These are phyloP conservation scores for Carduelis carduelis DNA, from an alignment of 2,797 vertebrate genomes.

Conservation along the genomic window DNA sequence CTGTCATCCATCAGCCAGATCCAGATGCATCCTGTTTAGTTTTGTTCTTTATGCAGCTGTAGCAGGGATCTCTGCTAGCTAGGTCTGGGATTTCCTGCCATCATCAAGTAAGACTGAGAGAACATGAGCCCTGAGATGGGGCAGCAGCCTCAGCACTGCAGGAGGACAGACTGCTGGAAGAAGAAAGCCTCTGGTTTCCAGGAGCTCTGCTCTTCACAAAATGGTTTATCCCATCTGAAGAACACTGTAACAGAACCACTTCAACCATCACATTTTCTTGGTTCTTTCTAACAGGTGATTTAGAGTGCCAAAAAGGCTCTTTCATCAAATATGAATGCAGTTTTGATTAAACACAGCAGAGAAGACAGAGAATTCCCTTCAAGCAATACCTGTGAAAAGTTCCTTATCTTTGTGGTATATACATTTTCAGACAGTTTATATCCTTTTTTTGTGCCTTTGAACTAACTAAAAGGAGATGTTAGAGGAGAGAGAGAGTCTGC, in stretches of 20 bases:
- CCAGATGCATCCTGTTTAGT: background rate
- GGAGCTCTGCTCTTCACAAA: background rate
- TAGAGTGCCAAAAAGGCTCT: background rate
- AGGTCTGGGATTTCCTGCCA: background rate
- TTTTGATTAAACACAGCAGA: background rate
- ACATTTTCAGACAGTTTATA: background rate
- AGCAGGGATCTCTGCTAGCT: background rate
- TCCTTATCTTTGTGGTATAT: background rate
- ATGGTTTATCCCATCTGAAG: background rate
- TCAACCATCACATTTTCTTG: background rate
- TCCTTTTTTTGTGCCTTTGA: background rate
- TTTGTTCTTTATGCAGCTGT: background rate
- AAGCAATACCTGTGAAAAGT: background rate
- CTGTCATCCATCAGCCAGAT: fast-evolving
- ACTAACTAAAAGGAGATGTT: background rate
- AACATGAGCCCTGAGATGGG: background rate
- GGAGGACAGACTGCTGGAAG: background rate
- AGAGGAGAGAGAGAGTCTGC: background rate
- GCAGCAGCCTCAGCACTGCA: background rate
- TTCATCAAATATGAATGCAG: background rate
- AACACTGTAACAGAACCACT: background rate
- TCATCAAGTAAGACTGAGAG: too few relatives aligned
- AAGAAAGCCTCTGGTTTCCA: background rate
- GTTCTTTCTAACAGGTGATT: background rate
- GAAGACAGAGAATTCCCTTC: background rate